phyloP scores from a whole-genome alignment of 2,888 invertebrate species.

The Taenaris catops region DNA sequence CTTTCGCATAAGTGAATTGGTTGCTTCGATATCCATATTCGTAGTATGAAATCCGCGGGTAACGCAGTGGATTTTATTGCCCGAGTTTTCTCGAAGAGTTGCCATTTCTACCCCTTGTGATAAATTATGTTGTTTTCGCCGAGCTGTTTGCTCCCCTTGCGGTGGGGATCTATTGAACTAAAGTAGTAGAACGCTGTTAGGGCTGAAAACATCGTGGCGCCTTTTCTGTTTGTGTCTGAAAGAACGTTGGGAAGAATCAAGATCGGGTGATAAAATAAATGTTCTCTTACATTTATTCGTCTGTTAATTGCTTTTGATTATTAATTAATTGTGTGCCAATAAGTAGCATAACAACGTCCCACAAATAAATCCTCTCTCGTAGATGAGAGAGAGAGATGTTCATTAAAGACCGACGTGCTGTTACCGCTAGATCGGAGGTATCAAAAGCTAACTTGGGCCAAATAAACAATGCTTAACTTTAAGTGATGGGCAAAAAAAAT shows the following conservation, averaged over 20 bases:
- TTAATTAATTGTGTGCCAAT: too few species aligned
- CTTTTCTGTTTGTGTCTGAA: slow-evolving; percentile 45
- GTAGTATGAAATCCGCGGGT: slow-evolving; percentile 54
- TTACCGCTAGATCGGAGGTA: too few species aligned
- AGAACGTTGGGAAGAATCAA: slow-evolving; percentile 19
- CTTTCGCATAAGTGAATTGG: slow-evolving; percentile 62
- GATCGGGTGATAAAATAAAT: slow-evolving; percentile 11
- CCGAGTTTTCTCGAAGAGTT: slow-evolving; percentile 53
- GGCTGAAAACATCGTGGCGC: slow-evolving; percentile 35
- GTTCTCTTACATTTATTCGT: too few species aligned
- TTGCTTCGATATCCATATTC: slow-evolving; percentile 55
- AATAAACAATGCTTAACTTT: too few species aligned
- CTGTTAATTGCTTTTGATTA: too few species aligned
- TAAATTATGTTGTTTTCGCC: slow-evolving; percentile 77
- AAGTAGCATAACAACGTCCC: too few species aligned
- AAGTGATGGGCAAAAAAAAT: too few species aligned
- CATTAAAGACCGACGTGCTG: too few species aligned
- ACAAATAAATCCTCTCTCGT: too few species aligned
- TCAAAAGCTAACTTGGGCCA: too few species aligned
- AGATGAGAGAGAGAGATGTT: too few species aligned
- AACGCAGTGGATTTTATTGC: slow-evolving; percentile 61
- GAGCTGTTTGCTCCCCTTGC: slow-evolving; percentile 59
- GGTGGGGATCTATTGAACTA: slow-evolving; percentile 29
- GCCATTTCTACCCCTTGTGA: slow-evolving; percentile 64
- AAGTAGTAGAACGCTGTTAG: slow-evolving; percentile 14